A percentile compares a stretch with the other conserved stretches of the same genome.
Conservation (phyloP, 2,113 vertebrate genomes). For the Blennius ocellaris region DNA sequence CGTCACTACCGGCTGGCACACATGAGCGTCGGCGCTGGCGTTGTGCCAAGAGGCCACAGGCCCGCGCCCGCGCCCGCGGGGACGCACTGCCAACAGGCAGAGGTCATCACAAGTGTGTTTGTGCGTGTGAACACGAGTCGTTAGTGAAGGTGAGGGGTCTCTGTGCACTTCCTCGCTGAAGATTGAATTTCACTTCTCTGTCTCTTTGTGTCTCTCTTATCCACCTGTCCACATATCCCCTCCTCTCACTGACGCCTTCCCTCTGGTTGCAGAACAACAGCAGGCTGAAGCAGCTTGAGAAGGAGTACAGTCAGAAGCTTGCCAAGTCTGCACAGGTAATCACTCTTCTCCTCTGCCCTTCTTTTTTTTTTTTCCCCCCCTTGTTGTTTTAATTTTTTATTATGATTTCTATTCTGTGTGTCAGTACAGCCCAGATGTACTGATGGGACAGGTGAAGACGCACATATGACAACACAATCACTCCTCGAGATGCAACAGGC, state of each 20-base stretch:
- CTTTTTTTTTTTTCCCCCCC: not conserved
- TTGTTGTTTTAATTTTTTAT: conserved; percentile 47
- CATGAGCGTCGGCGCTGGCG: conserved; percentile 86
- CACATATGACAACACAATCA: conserved; percentile 11
- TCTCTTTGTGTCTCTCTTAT: conserved; percentile 61
- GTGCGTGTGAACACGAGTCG: conserved; percentile 12
- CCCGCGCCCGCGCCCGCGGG: conserved; percentile 54
- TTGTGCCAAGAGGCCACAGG: conserved; percentile 83
- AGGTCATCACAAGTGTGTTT: conserved; percentile 84
- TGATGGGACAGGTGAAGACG: conserved; percentile 34
- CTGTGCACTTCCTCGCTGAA: conserved; percentile 77
- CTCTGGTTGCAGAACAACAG: conserved; percentile 87
- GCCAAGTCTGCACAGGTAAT: conserved; percentile 92
- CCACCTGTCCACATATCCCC: conserved; percentile 59
- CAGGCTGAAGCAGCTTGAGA: conserved; percentile 91
- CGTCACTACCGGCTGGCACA: conserved; percentile 87
- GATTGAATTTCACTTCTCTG: conserved; percentile 76
- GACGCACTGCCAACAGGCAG: conserved; percentile 83
- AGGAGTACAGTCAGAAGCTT: conserved; percentile 89
- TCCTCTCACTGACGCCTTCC: conserved; percentile 57
- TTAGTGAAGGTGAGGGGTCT: conserved; percentile 25
- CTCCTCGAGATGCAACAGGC: not conserved
- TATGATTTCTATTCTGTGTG: conserved; percentile 43
- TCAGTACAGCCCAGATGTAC: conserved; percentile 42
- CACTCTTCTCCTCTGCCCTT: conserved; percentile 53